Percentiles rank a stretch among this genome's conserved stretches.
These are phyloP conservation scores for Bombus confusus DNA, from an alignment of 1,140 invertebrate genomes.

Conservation along the genomic window DNA sequence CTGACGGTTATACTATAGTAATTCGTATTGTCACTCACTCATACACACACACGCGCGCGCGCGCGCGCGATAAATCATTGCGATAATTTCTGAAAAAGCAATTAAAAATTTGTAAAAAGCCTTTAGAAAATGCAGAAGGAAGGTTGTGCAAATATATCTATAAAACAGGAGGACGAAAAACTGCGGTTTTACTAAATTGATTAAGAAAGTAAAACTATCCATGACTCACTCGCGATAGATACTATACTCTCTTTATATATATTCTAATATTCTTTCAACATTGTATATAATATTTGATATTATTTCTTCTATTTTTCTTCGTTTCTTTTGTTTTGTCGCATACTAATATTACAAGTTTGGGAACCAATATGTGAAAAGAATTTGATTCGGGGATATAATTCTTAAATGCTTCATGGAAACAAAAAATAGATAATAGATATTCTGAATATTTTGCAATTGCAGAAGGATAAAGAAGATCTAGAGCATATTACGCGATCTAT, in stretches of 20 bases:
- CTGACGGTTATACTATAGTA: too few relatives aligned
- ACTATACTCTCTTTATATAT: not conserved
- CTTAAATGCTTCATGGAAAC: not conserved
- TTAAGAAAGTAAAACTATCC: not conserved
- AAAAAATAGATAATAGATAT: not conserved
- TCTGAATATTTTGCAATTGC: slow-evolving; percentile 30
- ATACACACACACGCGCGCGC: too few relatives aligned
- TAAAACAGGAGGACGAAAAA: not conserved
- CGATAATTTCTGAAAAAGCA: not conserved
- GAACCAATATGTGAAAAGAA: not conserved
- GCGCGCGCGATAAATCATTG: not conserved
- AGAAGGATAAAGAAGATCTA: not conserved
- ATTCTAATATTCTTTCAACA: not conserved
- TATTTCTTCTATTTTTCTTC: not conserved
- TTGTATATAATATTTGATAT: not conserved
- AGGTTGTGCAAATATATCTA: not conserved
- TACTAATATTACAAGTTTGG: not conserved
- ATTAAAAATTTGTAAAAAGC: not conserved
- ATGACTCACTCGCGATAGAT: not conserved
- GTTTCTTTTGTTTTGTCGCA: not conserved
- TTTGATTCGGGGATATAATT: not conserved
- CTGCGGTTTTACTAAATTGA: not conserved
- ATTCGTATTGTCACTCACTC: too few relatives aligned
- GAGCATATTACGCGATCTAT: not conserved
- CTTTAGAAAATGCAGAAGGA: not conserved